Base-by-base conservation (phyloP, 2,797 vertebrate species). In the Lacerta agilis region DNA sequence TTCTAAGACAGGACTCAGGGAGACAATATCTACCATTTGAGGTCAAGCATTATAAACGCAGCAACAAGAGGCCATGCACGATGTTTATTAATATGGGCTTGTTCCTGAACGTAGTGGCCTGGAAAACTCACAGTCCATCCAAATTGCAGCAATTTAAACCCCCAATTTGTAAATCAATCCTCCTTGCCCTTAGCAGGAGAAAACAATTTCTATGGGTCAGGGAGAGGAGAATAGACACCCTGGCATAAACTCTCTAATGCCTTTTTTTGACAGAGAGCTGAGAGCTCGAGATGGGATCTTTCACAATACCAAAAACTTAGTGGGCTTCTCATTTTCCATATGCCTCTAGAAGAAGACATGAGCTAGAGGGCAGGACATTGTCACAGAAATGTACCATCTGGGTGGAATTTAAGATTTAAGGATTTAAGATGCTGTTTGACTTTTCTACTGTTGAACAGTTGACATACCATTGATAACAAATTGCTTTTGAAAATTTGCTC, bases 131-230 rank as follows among this genome's bases (percentile, higher is more conserved):
- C 72, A 36, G 25, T 71, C 72, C 71, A 55, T 69, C 13, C 27
- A 49, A 45, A 49, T 10, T n/a, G 15, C n/a, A 1, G 71, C 8
- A 23, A 43, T 76, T 45, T 49, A 36, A 66, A 76, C 23, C 55
- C 33, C 72, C 33, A 6, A 7, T 18, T 36, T 87, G 29, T 87
- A 87, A 82, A 76, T 82, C 86, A 45, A 77, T 77, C 58, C n/a
- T 36, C 41, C 72, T 45, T 45, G 45, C 78, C 55, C 79, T 25
- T 18, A 25, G 23, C 9, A 33, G n/a, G n/a, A 66, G 10, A 66
- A 82, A 82, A 71, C 79, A 76, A 3, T 83, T 10, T 36, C 83
- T 58, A 8, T 75, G 73, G 15, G 77, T 86, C 36, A n/a, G 55
- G 73, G 58, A 73, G 73, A 36, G 15, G 86, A 82, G 0, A 1